phyloP scores from a whole-genome alignment of 2,888 invertebrate genomes.

The Megaustenia siamemsis region DNA sequence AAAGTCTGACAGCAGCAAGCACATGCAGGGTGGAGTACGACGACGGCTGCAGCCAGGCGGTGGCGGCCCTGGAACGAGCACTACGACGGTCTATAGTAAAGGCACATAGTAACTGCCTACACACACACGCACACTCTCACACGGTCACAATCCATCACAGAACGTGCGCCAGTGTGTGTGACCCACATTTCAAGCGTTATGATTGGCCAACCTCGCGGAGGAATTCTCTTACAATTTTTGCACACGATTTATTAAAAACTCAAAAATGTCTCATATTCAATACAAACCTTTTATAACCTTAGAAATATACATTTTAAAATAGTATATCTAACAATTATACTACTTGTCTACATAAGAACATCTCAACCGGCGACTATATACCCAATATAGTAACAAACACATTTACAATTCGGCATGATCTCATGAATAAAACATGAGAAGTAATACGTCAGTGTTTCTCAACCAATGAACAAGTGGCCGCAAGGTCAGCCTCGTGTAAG shows the following conservation, averaged over 20 bases:
- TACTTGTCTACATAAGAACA: too few species aligned
- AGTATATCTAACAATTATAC: too few species aligned
- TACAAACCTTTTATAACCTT: too few species aligned
- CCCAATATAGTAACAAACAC: neutral
- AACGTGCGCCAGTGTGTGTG: conserved; percentile 44
- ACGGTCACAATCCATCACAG: conserved; percentile 50
- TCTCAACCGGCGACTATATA: neutral
- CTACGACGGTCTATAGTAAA: conserved; percentile 58
- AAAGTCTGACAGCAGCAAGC: neutral
- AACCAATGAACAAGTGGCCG: conserved; percentile 54
- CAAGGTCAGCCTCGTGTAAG: conserved; percentile 39
- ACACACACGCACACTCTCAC: conserved; percentile 55
- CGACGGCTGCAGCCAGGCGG: conserved; percentile 33
- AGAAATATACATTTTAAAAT: too few species aligned
- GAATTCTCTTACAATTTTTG: conserved; percentile 38
- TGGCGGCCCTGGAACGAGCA: conserved; percentile 57
- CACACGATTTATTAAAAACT: conserved; percentile 48
- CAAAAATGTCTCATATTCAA: too few species aligned
- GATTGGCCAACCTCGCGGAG: conserved; percentile 56
- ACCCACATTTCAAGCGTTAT: conserved; percentile 57
- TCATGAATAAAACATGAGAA: conserved; percentile 1
- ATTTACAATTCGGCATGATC: neutral
- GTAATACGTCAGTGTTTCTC: conserved; percentile 2
- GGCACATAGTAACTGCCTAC: conserved; percentile 65
- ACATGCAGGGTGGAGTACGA: conserved; percentile 43